Evolutionary conservation across 2,797 vertebrate genomes (phyloP).

Genomic region (Molossus molossus): DNA sequence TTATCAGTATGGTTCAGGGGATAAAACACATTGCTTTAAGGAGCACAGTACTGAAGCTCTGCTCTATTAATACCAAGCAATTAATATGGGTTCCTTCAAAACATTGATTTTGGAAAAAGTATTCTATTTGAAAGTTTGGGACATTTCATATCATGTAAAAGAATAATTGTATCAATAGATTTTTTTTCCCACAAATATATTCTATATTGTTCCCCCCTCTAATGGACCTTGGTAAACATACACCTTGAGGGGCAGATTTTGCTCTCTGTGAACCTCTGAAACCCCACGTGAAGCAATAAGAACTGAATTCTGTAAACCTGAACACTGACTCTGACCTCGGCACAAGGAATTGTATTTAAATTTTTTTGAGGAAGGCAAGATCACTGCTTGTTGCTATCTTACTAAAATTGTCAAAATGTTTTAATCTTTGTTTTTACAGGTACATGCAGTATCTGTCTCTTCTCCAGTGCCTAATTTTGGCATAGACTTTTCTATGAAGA

Average conservation of each 20-base stretch:
- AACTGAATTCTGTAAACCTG: neutral
- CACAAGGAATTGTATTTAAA: neutral
- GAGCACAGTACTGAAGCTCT: neutral
- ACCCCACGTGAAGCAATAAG: neutral
- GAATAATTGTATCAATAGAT: neutral
- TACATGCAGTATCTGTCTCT: neutral
- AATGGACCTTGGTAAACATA: neutral
- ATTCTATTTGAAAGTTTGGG: neutral
- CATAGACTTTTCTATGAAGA: neutral
- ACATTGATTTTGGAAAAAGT: neutral
- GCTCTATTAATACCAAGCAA: neutral
- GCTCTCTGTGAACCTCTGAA: neutral
- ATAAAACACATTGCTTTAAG: neutral
- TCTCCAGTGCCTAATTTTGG: neutral
- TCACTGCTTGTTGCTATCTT: neutral
- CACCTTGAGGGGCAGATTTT: neutral
- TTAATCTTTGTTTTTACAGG: neutral
- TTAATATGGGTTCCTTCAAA: neutral
- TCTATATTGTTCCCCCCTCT: neutral
- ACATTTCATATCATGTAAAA: neutral
- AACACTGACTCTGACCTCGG: neutral
- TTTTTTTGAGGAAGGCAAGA: neutral
- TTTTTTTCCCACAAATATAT: neutral
- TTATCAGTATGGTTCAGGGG: neutral
- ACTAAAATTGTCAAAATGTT: neutral